A percentile compares a stretch with the other conserved stretches of the same genome.
phyloP scores from a whole-genome alignment of 2,797 vertebrate species.

The Sebastes wilsoni region DNA sequence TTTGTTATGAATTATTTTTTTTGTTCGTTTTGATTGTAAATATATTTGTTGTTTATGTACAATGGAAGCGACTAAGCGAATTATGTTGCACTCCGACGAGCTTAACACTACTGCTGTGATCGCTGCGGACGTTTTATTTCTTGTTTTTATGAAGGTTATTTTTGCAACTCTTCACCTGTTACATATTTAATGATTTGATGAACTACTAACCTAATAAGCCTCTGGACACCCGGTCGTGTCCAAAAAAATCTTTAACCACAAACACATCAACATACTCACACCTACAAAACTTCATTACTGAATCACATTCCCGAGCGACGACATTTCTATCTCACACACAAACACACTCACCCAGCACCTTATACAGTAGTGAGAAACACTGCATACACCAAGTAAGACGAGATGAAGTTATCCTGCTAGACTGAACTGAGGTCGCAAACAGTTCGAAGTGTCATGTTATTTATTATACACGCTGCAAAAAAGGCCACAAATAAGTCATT shows the following conservation, averaged over 20 bases:
- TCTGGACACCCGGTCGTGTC: conserved; percentile 54
- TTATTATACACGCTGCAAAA: conserved; percentile 61
- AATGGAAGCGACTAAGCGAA: conserved; percentile 56
- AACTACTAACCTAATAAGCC: conserved; percentile 72
- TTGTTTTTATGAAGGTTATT: conserved; percentile 68
- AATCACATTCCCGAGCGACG: conserved; percentile 24
- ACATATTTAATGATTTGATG: conserved; percentile 63
- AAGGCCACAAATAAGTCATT: conserved; percentile 21
- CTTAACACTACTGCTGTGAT: conserved; percentile 68
- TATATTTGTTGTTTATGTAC: conserved; percentile 73
- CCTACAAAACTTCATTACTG: neutral
- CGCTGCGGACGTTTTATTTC: conserved; percentile 44
- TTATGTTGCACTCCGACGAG: conserved; percentile 64
- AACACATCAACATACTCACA: conserved; percentile 17
- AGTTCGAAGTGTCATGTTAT: conserved; percentile 63
- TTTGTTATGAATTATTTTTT: conserved; percentile 35
- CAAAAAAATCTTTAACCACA: conserved; percentile 14
- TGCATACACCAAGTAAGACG: conserved; percentile 44
- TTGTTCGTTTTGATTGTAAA: conserved; percentile 69
- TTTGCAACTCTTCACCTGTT: conserved; percentile 63
- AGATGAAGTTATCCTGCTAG: conserved; percentile 37
- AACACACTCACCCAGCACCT: conserved; percentile 49
- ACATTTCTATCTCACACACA: conserved; percentile 1
- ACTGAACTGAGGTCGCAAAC: conserved; percentile 47
- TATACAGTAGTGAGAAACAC: conserved; percentile 47